These are phyloP conservation scores for Rhamphomyia laevipes DNA, from an alignment of 2,888 invertebrate genomes.

Conservation along the genomic window DNA sequence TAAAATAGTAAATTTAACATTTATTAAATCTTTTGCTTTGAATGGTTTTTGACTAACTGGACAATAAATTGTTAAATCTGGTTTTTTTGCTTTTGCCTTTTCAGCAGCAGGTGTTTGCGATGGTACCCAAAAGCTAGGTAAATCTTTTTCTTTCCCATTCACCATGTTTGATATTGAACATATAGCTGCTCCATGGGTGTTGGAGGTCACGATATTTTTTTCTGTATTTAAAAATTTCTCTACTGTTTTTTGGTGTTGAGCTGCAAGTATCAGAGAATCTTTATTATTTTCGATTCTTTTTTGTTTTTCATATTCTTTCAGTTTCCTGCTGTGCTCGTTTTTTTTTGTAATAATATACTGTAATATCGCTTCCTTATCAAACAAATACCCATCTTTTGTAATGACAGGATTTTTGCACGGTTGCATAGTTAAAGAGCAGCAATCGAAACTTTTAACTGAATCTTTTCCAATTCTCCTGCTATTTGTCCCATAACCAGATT, in stretches of 20 bases:
- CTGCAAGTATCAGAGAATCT: constrained; percentile 40
- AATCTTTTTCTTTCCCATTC: constrained; percentile 61
- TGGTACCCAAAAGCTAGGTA: constrained; percentile 97
- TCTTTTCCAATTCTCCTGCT: constrained; percentile 63
- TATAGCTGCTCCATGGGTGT: constrained; percentile 2
- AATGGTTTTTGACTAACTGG: constrained; percentile 77
- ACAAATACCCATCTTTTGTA: constrained; percentile 83
- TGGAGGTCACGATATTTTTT: constrained; percentile 55
- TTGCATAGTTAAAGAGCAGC: constrained; percentile 92
- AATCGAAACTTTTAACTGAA: constrained; percentile 78
- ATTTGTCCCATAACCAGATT: constrained; percentile 87
- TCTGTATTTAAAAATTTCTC: constrained; percentile 74
- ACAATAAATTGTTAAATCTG: constrained; percentile 52
- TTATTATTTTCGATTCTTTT: constrained; percentile 56
- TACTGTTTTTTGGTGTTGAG: constrained; percentile 63
- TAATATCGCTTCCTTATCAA: constrained; percentile 93
- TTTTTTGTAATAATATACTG: constrained; percentile 93
- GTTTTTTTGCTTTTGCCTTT: constrained; percentile 55
- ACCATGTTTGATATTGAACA: constrained; percentile 66
- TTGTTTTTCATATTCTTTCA: constrained; percentile 87
- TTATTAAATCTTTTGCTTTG: constrained; percentile 83
- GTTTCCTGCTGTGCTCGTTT: constrained; percentile 72
- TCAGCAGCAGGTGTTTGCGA: constrained; percentile 82
- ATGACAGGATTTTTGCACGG: constrained; percentile 90
- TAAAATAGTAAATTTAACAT: constrained; percentile 84